Percentiles rank a stretch among this genome's conserved stretches.
Conservation (phyloP, 2,888 invertebrate species). For the Harmothoe impar region DNA sequence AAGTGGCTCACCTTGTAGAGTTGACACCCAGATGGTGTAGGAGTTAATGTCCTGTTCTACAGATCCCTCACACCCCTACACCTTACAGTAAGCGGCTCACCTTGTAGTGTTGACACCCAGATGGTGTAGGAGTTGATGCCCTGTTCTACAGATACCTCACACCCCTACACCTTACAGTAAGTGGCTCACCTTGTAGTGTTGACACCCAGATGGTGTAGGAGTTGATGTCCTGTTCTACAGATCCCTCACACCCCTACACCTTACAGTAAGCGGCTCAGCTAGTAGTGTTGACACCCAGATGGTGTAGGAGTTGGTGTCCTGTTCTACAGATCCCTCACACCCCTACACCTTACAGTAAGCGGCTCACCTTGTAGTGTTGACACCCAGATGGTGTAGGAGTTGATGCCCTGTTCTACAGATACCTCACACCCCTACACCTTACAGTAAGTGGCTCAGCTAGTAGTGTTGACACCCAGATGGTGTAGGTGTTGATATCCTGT, state of each 20-base stretch:
- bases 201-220: conserved; percentile 56
- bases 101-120: conserved; percentile 41
- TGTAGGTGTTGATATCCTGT: conserved; percentile 40
- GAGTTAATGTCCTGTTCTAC: neutral
- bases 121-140: conserved; percentile 42
- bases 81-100: neutral
- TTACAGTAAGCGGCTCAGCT: neutral
- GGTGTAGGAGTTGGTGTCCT: neutral
- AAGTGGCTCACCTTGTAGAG: neutral
- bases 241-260: no score
- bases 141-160: neutral
- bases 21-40: conserved; percentile 38
- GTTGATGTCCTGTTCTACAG: no score
- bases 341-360: neutral
- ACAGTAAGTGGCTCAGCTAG: neutral
- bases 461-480: conserved; percentile 45
- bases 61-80: neutral
- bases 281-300: conserved; percentile 15
- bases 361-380: neutral
- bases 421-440: neutral
- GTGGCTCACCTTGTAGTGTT: neutral
- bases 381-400: conserved; percentile 37
- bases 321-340: neutral
- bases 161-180: neutral
- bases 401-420: neutral